Base-by-base conservation (phyloP, 2,797 vertebrate species). In the Myiotriccus ornatus region DNA sequence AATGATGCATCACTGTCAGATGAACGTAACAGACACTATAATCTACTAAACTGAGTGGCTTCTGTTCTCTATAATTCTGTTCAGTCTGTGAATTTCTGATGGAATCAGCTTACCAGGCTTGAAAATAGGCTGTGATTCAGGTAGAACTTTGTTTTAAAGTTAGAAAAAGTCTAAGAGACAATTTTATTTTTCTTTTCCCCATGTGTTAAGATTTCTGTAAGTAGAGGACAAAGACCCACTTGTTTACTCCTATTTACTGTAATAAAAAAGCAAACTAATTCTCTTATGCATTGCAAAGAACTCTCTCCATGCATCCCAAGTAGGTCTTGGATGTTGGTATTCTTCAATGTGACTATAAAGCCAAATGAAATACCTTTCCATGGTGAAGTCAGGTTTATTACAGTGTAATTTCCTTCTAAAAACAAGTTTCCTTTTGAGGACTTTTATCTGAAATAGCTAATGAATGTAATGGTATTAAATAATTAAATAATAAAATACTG, bases 401-500 rank as follows among this genome's bases (percentile, higher is more conserved):
- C 41, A 39, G 34, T 67, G 27, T 87, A 53, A 82, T 87, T 90
- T 82, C 41, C 17, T 87, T 79, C 41, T 77, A 57, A 71, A 92
- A 90, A 5, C 37, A 71, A 59, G 23, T 50, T 14, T 89, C 6
- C 37, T 74, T 79, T 90, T 89, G 91, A 90, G 12, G 41, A 67
- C 55, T 57, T 92, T 39, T 64, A 34, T 89, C 39, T 90, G 64
- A 92, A 95, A 70, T 84, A 80, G 67, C 53, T 90, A 69, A 93
- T 85, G 20, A 90, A 62, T 82, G 18, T 74, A 90, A 64, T 83
- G 37, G 32, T 44, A 60, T 90, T 94, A 89, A 96, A 91, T 91
- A 94, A 74, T 84, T 90, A 86, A 95, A 94, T 90, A 93, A 78
- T 83, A 67, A 86, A 91, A 67, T 80, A 67, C 34, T 84, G 46